These are phyloP conservation scores for Eupeodes luniger DNA, from an alignment of 2,888 invertebrate genomes.

Conservation along the genomic window DNA sequence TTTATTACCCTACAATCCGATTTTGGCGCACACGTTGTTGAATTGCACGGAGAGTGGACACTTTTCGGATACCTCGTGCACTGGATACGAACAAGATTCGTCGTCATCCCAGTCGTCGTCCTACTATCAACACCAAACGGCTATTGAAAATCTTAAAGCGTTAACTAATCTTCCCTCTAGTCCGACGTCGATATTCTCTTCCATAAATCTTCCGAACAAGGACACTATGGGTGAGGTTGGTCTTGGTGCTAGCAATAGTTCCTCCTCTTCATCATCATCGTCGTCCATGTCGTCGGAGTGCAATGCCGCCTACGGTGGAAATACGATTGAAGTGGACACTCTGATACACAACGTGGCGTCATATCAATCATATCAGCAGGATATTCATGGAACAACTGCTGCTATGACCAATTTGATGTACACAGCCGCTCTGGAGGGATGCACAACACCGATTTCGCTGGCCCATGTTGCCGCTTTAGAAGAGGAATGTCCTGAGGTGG, in stretches of 20 bases:
- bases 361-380: conserved; percentile 66
- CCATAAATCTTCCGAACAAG: conserved; percentile 82
- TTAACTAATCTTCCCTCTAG: conserved; percentile 85
- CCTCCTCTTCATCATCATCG: conserved; percentile 63
- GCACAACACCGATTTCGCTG: conserved; percentile 56
- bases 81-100: conserved; percentile 70
- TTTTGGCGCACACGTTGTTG: conserved; percentile 77
- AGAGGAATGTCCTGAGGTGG: conserved; percentile 78
- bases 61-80: conserved; percentile 73
- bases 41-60: conserved; percentile 77
- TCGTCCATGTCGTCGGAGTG: conserved; percentile 55
- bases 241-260: conserved; percentile 29
- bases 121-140: conserved; percentile 80
- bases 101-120: conserved; percentile 62
- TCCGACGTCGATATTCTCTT: conserved; percentile 85
- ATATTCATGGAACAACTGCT: conserved; percentile 56
- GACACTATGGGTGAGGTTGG: conserved; percentile 23
- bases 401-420: conserved; percentile 64
- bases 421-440: conserved; percentile 61
- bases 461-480: conserved; percentile 70
- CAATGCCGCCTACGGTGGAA: conserved; percentile 49
- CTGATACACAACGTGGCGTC: conserved; percentile 76
- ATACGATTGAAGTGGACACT: conserved; percentile 71
- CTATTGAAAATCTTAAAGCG: conserved; percentile 86
- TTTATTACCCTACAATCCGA: conserved; percentile 76